phyloP scores from a whole-genome alignment of 2,113 vertebrate genomes.

The Phrynocephalus versicolor region DNA sequence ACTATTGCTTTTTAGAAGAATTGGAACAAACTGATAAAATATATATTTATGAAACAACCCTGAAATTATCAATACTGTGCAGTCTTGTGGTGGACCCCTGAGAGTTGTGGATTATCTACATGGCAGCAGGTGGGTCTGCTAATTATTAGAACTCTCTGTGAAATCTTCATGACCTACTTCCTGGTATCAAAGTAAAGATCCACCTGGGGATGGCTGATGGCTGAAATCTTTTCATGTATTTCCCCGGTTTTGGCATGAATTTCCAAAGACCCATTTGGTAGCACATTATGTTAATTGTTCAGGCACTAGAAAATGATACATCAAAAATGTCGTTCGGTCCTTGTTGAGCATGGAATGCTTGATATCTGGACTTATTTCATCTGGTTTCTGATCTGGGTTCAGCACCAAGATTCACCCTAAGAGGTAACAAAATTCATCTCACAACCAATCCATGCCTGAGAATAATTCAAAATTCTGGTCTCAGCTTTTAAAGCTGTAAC shows the following conservation, averaged over 20 bases:
- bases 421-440: too few species aligned
- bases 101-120: background rate
- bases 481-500: background rate
- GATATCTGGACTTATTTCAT: background rate
- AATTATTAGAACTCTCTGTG: constrained; percentile 6
- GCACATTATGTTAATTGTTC: background rate
- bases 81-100: background rate
- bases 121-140: background rate
- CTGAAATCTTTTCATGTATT: background rate
- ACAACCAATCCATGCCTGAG: background rate
- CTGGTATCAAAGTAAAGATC: background rate
- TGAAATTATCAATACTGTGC: background rate
- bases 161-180: constrained; percentile 11
- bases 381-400: background rate
- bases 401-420: background rate
- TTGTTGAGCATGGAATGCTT: background rate
- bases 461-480: background rate
- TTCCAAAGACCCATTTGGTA: background rate
- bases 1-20: background rate
- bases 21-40: background rate
- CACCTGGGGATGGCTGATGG: background rate
- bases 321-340: background rate
- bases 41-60: background rate
- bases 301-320: background rate
- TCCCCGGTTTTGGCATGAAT: background rate